Percentiles rank a stretch among this genome's conserved stretches.
Conservation (phyloP, 2,888 invertebrate species). For the Volucella bombylans region DNA sequence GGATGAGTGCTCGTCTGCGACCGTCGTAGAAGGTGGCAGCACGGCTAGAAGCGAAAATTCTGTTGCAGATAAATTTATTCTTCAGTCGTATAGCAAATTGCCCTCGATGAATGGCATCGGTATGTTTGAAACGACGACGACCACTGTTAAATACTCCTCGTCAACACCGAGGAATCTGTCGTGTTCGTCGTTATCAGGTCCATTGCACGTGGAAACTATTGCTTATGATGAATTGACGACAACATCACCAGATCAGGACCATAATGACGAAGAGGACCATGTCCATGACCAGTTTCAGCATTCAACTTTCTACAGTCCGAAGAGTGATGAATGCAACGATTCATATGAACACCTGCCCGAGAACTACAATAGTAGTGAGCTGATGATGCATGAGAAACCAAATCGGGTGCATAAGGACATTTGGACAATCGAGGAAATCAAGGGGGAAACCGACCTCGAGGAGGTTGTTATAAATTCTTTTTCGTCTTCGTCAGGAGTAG, state of each 20-base stretch:
- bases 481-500: conserved; percentile 43
- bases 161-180: conserved; percentile 22
- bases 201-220: conserved; percentile 64
- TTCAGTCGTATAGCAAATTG: conserved; percentile 75
- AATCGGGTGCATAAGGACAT: conserved; percentile 82
- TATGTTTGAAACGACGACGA: conserved; percentile 47
- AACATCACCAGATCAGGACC: conserved; percentile 60
- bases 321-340: conserved; percentile 74
- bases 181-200: conserved; percentile 33
- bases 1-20: conserved; percentile 41
- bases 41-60: conserved; percentile 35
- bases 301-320: conserved; percentile 63
- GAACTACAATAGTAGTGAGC: conserved; percentile 79
- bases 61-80: conserved; percentile 68
- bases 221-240: conserved; percentile 65
- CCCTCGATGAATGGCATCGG: conserved; percentile 79
- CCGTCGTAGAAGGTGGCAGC: conserved; percentile 45
- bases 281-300: conserved; percentile 55
- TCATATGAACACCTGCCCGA: conserved; percentile 77
- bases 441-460: conserved; percentile 63
- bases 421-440: conserved; percentile 80
- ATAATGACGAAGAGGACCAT: conserved; percentile 17
- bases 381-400: conserved; percentile 78
- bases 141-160: conserved; percentile 52
- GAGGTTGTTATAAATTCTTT: conserved; percentile 67